A percentile compares a stretch with the other conserved stretches of the same genome.
Evolutionary conservation across 1,140 invertebrate genomes (phyloP).

Genomic region (Aleiodes sp.): DNA sequence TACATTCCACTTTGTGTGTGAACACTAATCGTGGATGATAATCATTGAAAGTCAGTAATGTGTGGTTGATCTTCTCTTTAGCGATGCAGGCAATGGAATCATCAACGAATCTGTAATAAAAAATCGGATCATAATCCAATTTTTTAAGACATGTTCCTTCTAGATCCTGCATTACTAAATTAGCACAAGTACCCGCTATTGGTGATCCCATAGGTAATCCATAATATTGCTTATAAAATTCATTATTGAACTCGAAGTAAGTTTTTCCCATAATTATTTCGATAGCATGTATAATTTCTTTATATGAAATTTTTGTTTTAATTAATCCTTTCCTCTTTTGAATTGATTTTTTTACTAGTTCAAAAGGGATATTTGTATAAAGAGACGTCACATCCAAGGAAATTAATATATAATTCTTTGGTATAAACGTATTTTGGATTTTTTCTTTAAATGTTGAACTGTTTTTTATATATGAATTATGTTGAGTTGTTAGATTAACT

Average conservation of each 20-base stretch:
- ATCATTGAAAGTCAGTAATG: too few relatives aligned
- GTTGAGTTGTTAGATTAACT: background rate
- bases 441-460: conserved; percentile 27
- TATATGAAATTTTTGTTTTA: background rate
- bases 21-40: too few relatives aligned
- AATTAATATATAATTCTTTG: conserved; percentile 19
- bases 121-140: too few relatives aligned
- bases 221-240: conserved; percentile 32
- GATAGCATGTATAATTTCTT: conserved; percentile 3
- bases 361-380: conserved; percentile 30
- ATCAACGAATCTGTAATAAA: too few relatives aligned
- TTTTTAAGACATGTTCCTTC: conserved; percentile 33
- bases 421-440: conserved; percentile 12
- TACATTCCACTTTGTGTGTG: too few relatives aligned
- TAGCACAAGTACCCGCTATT: conserved; percentile 27
- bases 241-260: conserved; percentile 32
- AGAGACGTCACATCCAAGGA: conserved; percentile 35
- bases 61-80: too few relatives aligned
- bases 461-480: conserved; percentile 31
- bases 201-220: conserved; percentile 35
- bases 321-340: background rate
- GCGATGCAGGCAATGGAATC: too few relatives aligned
- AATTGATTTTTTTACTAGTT: background rate
- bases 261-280: conserved; percentile 18
- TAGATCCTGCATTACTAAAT: conserved; percentile 37